Conservation (phyloP, 2,113 vertebrate species). For the Lagopus leucura region DNA sequence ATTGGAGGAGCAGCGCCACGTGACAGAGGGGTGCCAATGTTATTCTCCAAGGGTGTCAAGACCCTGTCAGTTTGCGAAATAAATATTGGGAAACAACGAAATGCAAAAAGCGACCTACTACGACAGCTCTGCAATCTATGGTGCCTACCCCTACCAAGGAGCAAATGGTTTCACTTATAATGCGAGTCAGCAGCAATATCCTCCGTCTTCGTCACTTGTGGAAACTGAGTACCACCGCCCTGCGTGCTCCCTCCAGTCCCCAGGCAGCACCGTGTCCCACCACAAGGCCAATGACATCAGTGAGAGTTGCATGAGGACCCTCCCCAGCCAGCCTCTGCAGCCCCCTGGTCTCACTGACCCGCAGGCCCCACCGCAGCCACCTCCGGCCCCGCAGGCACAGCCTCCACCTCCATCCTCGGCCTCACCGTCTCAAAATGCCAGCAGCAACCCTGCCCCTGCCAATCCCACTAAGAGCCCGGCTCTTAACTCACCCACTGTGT, state of each 20-base stretch:
- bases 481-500: conserved; percentile 86
- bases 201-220: conserved; percentile 88
- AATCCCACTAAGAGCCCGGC: conserved; percentile 83
- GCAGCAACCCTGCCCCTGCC: conserved; percentile 82
- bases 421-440: conserved; percentile 89
- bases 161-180: conserved; percentile 98
- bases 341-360: conserved; percentile 82
- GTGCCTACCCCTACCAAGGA: conserved; percentile 98
- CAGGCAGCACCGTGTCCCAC: conserved; percentile 84
- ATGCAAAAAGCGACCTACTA: conserved; percentile 99
- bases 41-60: conserved; percentile 99
- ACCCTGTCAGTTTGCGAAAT: conserved; percentile 99
- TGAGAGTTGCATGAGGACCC: conserved; percentile 90
- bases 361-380: conserved; percentile 73
- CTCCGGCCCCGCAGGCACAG: conserved; percentile 80
- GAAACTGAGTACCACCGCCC: conserved; percentile 96
- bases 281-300: conserved; percentile 91
- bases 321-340: conserved; percentile 83
- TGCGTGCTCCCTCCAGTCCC: conserved; percentile 95
- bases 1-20: conserved; percentile 98
- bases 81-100: conserved; percentile 99
- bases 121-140: conserved; percentile 99
- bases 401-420: conserved; percentile 83
- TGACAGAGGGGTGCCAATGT: conserved; percentile 99
- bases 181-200: conserved; percentile 96